These are phyloP conservation scores for Caenorhabditis sulstoni DNA, from an alignment of 2,888 invertebrate genomes.

Conservation along the genomic window DNA sequence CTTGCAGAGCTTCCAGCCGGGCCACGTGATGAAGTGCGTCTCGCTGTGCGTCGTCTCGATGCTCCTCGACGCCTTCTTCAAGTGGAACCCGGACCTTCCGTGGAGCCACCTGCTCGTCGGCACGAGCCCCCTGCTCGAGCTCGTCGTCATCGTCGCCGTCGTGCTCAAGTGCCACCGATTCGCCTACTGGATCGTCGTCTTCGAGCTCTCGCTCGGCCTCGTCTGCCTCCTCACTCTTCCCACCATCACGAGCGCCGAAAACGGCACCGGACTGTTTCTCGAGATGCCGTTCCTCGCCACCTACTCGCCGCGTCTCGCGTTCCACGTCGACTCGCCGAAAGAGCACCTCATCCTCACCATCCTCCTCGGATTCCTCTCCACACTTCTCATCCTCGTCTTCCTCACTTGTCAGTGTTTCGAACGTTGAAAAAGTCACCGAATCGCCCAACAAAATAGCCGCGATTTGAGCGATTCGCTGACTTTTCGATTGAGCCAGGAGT, in stretches of 20 bases:
- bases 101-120: slow-evolving; percentile 26
- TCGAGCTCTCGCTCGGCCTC: slow-evolving; percentile 22
- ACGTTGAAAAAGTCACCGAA: no score
- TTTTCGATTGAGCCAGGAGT: no score
- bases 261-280: slow-evolving; percentile 22
- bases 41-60: neutral
- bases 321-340: neutral
- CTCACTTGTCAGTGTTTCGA: slow-evolving; percentile 28
- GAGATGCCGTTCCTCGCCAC: slow-evolving; percentile 24
- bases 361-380: slow-evolving; percentile 33
- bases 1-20: no score
- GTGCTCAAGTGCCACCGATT: neutral
- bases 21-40: no score
- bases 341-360: slow-evolving; percentile 21
- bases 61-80: slow-evolving; percentile 23
- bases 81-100: slow-evolving; percentile 15
- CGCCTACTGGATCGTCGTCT: neutral
- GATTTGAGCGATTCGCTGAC: no score
- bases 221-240: slow-evolving; percentile 39
- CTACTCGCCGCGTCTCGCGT: slow-evolving; percentile 8
- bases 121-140: slow-evolving; percentile 23
- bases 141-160: slow-evolving; percentile 15
- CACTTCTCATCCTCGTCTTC: slow-evolving; percentile 26
- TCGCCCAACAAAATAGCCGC: no score
- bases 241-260: slow-evolving; percentile 35